These are phyloP conservation scores for Neodiprion fabricii DNA, from an alignment of 1,140 invertebrate species.

Conservation along the genomic window DNA sequence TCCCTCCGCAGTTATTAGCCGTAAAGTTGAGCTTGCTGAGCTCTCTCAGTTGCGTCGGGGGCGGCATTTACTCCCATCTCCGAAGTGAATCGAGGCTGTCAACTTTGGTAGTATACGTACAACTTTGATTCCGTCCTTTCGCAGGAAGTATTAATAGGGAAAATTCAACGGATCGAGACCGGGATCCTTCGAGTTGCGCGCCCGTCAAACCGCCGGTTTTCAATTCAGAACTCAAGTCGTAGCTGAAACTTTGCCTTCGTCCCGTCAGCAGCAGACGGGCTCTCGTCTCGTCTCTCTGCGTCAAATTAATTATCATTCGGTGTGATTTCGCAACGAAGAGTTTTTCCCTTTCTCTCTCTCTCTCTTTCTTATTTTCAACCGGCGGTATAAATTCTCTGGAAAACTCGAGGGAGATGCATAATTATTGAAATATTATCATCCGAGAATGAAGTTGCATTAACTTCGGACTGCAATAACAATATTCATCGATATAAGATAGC, in stretches of 20 bases:
- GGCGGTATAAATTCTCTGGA: too few species aligned
- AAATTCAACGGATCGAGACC: not conserved
- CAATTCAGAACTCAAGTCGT: not conserved
- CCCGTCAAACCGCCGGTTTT: not conserved
- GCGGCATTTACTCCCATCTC: not conserved
- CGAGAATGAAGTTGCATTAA: too few species aligned
- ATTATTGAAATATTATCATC: too few species aligned
- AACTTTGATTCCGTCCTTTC: not conserved
- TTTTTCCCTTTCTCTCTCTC: too few species aligned
- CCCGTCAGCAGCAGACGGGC: not conserved
- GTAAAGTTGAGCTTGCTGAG: not conserved
- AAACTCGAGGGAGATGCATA: too few species aligned
- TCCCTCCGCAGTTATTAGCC: not conserved
- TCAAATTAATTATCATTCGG: too few species aligned
- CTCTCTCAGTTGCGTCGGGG: not conserved
- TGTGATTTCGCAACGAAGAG: too few species aligned
- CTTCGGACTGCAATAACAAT: too few species aligned
- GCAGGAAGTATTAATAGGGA: slow-evolving; percentile 1
- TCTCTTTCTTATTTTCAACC: too few species aligned
- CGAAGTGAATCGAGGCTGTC: not conserved
- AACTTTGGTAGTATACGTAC: not conserved
- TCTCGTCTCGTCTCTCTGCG: not conserved
- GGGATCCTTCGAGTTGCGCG: not conserved
- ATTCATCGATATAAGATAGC: too few species aligned
- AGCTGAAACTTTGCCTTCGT: not conserved